phyloP scores from a whole-genome alignment of 2,888 invertebrate species.

The Phalera bucephala region DNA sequence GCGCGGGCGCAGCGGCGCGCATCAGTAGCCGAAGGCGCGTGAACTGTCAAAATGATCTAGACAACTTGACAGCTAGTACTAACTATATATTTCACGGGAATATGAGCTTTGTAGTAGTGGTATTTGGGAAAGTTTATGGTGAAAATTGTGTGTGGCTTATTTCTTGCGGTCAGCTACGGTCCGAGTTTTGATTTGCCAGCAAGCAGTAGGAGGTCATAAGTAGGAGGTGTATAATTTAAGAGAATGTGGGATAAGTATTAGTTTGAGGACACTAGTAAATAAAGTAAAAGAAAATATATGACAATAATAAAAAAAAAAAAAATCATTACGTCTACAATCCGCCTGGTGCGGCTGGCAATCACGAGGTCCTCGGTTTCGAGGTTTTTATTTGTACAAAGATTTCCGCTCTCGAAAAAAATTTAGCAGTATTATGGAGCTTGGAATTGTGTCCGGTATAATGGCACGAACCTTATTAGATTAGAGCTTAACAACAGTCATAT shows the following conservation, averaged over 20 bases:
- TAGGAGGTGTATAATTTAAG: slow-evolving; percentile 27
- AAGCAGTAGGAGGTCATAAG: slow-evolving; percentile 53
- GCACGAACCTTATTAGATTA: too few relatives aligned
- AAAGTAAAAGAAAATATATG: too few relatives aligned
- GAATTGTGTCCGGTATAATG: too few relatives aligned
- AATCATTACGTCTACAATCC: too few relatives aligned
- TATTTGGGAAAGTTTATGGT: slow-evolving; percentile 2
- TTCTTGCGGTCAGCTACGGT: slow-evolving; percentile 42
- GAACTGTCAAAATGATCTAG: slow-evolving; percentile 68
- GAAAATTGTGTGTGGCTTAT: neutral
- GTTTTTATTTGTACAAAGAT: too few relatives aligned
- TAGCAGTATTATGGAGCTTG: too few relatives aligned
- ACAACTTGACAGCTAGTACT: slow-evolving; percentile 41
- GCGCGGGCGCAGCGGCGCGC: slow-evolving; percentile 20
- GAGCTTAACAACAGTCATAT: too few relatives aligned
- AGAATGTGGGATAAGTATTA: neutral
- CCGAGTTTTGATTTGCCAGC: slow-evolving; percentile 54
- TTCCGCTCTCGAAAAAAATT: too few relatives aligned
- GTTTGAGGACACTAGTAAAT: too few relatives aligned
- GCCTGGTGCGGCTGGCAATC: too few relatives aligned
- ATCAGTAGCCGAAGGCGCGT: slow-evolving; percentile 65
- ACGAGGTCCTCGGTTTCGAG: too few relatives aligned
- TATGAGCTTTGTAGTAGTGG: slow-evolving; percentile 19
- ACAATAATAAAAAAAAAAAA: too few relatives aligned
- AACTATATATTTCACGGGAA: neutral